Percentiles rank a stretch among this genome's conserved stretches.
Conservation (phyloP, 2,888 invertebrate genomes). For the Nudaria mundana region DNA sequence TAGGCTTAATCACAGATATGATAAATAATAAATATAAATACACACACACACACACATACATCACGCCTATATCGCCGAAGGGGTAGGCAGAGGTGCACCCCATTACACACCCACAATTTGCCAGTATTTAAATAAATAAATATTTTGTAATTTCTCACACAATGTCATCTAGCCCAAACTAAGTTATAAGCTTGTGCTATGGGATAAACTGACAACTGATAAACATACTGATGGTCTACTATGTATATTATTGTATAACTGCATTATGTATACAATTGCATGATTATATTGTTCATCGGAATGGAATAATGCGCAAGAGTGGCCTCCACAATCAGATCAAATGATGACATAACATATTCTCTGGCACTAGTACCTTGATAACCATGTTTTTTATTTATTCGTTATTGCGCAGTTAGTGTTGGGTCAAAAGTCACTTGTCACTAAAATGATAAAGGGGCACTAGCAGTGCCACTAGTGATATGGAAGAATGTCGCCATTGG, state of each 20-base stretch:
- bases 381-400: constrained; percentile 7
- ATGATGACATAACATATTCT: neutral
- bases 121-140: too few species aligned
- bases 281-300: too few species aligned
- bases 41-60: too few species aligned
- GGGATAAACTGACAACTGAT: too few species aligned
- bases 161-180: too few species aligned
- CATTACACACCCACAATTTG: too few species aligned
- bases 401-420: constrained; percentile 9
- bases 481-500: neutral
- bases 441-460: constrained; percentile 12
- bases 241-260: neutral
- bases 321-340: neutral
- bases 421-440: constrained; percentile 11
- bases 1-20: too few species aligned
- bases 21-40: too few species aligned
- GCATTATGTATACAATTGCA: neutral
- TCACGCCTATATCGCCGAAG: too few species aligned
- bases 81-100: too few species aligned
- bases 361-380: neutral
- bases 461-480: constrained; percentile 6
- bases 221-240: neutral
- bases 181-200: too few species aligned
- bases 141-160: too few species aligned
- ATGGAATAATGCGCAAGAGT: neutral